Base-by-base conservation (phyloP, 2,113 vertebrate species). In the Gallinago media region DNA sequence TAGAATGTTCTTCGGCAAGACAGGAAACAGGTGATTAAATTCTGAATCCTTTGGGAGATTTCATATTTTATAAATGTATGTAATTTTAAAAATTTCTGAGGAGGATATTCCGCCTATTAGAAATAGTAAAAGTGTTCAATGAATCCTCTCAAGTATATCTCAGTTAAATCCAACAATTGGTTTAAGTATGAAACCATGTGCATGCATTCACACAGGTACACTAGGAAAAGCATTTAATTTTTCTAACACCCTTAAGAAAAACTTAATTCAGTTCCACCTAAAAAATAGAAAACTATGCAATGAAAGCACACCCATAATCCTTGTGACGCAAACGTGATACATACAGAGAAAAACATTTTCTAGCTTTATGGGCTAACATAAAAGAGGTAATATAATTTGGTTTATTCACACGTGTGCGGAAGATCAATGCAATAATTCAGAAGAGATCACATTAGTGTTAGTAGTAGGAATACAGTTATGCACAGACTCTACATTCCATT, bases 361-460 rank as follows among this genome's bases (percentile, higher is more conserved):
- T 65, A 91, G 90, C 40, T 83, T 94, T 88, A 95, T 78, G 66
- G 76, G 92, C 82, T 80, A 83, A 96, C 66, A 80, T 94, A 86
- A 76, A 95, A 95, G 71, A 84, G 76, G 91, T 95, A 92, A 94
- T 65, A 85, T 84, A 94, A 76, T 94, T 88, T 94, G 92, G 74
- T 91, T 95, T 95, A 97, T 94, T 92, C 88, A 93, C 87, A 87
- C 95, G 91, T 81, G 82, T 86, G 89, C 80, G 79, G 87, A 89
- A 83, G 96, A 93, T 90, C 75, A 96, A 75, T 54, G 34, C n/a
- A 87, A 46, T 96, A 93, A 96, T 77, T 96, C 90, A 93, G 32
- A 75, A 54, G 76, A 80, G 84, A 94, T 66, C 68, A 85, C 56
- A 85, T 88, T 89, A 91, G 78, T 87, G 79, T 50, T 73, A 87